These are phyloP conservation scores for Carapus acus DNA, from an alignment of 2,797 vertebrate species.

Conservation along the genomic window DNA sequence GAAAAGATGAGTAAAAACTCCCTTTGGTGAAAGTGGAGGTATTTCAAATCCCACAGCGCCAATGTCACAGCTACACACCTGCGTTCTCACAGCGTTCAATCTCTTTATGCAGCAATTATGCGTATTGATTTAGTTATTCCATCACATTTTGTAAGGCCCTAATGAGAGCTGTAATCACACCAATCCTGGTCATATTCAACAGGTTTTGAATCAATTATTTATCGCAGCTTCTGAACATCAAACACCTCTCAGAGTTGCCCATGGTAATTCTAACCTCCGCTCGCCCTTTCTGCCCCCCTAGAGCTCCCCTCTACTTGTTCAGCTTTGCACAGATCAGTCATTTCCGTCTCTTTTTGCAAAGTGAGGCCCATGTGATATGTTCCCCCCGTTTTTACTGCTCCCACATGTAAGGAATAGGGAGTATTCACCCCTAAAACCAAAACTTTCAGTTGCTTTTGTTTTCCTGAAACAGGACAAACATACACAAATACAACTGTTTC, in stretches of 20 bases:
- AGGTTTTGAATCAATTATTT: slow-evolving; percentile 43
- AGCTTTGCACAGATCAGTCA: slow-evolving; percentile 22
- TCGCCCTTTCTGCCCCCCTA: not conserved
- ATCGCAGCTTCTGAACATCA: slow-evolving; percentile 46
- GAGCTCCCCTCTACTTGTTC: slow-evolving; percentile 12
- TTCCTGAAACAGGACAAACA: too few species aligned
- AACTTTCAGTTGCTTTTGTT: too few species aligned
- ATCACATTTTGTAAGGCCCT: slow-evolving; percentile 38
- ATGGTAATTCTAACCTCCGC: slow-evolving; percentile 25
- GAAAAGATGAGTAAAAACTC: too few species aligned
- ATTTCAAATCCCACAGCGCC: slow-evolving; percentile 10
- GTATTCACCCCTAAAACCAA: too few species aligned
- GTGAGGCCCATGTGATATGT: too few species aligned
- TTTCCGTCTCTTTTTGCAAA: slow-evolving; percentile 26
- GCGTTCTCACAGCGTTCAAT: slow-evolving; percentile 24
- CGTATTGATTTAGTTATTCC: slow-evolving; percentile 44
- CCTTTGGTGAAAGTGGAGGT: not conserved
- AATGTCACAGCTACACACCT: slow-evolving; percentile 2
- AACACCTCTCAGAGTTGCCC: slow-evolving; percentile 36
- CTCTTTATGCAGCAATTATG: slow-evolving; percentile 33
- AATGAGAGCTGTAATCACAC: slow-evolving; percentile 50
- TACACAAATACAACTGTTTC: too few species aligned
- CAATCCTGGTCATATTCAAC: slow-evolving; percentile 38
- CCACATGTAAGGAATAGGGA: too few species aligned
- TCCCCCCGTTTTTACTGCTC: too few species aligned